These are phyloP conservation scores for Scaptomyza caliginosa DNA, from an alignment of 2,888 invertebrate species.

Conservation along the genomic window DNA sequence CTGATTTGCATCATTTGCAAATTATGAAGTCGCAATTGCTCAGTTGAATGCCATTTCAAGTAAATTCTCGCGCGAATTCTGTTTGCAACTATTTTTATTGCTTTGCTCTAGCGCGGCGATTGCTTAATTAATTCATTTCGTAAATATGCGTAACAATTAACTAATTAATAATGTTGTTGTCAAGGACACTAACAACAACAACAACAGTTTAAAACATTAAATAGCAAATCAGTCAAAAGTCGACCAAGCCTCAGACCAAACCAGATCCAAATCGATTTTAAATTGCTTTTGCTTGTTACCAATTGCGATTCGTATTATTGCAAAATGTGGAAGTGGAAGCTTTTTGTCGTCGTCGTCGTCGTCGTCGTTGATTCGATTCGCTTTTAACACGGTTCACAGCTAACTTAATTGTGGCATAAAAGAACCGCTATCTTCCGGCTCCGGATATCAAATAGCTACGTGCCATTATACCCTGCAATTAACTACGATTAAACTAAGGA, in stretches of 20 bases:
- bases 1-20: constrained; percentile 28
- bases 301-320: constrained; percentile 43
- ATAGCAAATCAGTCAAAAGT: constrained; percentile 10
- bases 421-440: constrained; percentile 26
- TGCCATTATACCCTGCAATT: not conserved
- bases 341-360: constrained; percentile 9
- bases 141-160: constrained; percentile 41
- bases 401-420: constrained; percentile 30
- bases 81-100: not conserved
- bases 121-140: constrained; percentile 32
- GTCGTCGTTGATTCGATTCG: constrained; percentile 14
- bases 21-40: constrained; percentile 30
- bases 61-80: not conserved
- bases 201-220: constrained; percentile 32
- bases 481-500: no score
- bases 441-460: constrained; percentile 2
- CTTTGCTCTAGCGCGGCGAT: not conserved
- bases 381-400: constrained; percentile 21
- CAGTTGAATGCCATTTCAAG: not conserved
- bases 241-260: constrained; percentile 24
- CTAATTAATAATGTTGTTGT: constrained; percentile 32
- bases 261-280: constrained; percentile 59
- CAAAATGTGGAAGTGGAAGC: constrained; percentile 53
- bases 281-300: constrained; percentile 50
- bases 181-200: constrained; percentile 39